Conservation (phyloP, 2,797 vertebrate species). For the Micropoecilia bifurca region DNA sequence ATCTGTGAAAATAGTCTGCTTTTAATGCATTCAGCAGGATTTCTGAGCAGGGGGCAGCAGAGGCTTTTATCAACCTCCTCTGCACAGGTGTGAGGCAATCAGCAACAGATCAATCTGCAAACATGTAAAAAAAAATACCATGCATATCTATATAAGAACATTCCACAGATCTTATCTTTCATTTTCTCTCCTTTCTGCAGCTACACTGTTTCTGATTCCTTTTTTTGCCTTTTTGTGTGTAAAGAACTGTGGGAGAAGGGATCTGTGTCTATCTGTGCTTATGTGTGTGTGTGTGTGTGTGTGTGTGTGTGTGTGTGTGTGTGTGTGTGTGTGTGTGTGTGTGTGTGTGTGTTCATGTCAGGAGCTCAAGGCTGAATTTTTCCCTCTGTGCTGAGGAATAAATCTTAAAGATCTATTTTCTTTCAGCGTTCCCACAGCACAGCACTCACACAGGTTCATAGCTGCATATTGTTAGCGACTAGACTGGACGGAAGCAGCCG, state of each 20-base stretch:
- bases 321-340: constrained; percentile 36
- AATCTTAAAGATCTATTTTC: constrained; percentile 50
- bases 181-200: constrained; percentile 41
- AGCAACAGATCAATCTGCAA: constrained; percentile 31
- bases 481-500: constrained; percentile 2
- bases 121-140: constrained; percentile 26
- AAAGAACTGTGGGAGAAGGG: not conserved
- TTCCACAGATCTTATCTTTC: constrained; percentile 11
- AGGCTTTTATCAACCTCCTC: constrained; percentile 27
- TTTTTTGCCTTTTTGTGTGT: constrained; percentile 15
- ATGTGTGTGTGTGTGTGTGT: constrained; percentile 36
- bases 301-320: constrained; percentile 43
- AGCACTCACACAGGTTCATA: constrained; percentile 9
- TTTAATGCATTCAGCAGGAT: not conserved
- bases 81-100: constrained; percentile 42
- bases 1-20: not conserved
- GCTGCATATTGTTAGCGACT: constrained; percentile 10
- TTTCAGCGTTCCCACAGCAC: constrained; percentile 40
- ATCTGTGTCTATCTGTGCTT: not conserved
- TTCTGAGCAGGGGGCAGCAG: constrained; percentile 5
- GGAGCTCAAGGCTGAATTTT: constrained; percentile 69
- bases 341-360: constrained; percentile 47
- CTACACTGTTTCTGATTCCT: constrained; percentile 32
- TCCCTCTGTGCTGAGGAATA: constrained; percentile 49
- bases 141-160: constrained; percentile 11